These are phyloP conservation scores for Agrochola circellaris DNA, from an alignment of 2,888 invertebrate genomes.

Conservation along the genomic window DNA sequence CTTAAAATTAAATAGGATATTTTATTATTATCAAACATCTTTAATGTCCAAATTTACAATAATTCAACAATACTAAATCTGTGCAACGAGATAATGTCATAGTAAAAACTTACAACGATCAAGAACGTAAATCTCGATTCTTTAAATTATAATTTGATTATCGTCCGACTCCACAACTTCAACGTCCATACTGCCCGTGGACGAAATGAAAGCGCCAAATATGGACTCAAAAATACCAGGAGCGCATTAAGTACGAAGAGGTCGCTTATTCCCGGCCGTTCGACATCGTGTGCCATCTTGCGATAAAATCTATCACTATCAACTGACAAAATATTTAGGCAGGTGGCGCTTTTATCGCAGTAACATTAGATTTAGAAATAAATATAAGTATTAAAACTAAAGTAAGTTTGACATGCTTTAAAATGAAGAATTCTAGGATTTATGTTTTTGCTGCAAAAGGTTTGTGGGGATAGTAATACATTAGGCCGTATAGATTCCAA, in stretches of 20 bases:
- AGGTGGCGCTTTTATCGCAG: constrained; percentile 65
- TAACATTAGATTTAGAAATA: background rate
- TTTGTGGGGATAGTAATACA: constrained; percentile 28
- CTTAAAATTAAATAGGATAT: background rate
- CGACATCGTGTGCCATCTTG: constrained; percentile 72
- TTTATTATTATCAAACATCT: background rate
- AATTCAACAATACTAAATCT: background rate
- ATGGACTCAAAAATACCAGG: constrained; percentile 86
- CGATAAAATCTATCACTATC: constrained; percentile 60
- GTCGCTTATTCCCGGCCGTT: constrained; percentile 51
- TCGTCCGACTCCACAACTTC: background rate
- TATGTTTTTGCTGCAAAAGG: background rate
- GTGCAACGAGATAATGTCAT: background rate
- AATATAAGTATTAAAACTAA: background rate
- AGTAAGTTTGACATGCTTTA: background rate
- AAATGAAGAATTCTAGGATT: background rate
- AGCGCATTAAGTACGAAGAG: constrained; percentile 73
- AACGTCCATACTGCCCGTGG: constrained; percentile 9
- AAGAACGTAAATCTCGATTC: constrained; percentile 22
- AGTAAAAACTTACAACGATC: constrained; percentile 3
- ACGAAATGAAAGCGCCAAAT: constrained; percentile 84
- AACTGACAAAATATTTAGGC: constrained; percentile 47
- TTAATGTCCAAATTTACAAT: background rate
- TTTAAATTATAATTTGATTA: constrained; percentile 16
- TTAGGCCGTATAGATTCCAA: too few relatives aligned